These are phyloP conservation scores for Atopsyche davidsoni DNA, from an alignment of 1,140 invertebrate genomes.

Conservation along the genomic window DNA sequence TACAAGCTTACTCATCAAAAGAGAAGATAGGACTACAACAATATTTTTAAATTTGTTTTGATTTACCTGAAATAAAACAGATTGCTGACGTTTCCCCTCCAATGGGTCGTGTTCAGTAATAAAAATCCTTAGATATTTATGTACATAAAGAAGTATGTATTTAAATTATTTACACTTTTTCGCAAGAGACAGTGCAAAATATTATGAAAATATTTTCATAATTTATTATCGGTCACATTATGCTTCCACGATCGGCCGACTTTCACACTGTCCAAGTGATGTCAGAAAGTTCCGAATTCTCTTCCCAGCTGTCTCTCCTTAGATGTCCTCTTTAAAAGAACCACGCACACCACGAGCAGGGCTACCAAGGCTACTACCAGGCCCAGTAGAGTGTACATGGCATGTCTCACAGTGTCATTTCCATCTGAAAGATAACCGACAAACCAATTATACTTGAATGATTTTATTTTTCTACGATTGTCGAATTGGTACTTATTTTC, in stretches of 20 bases:
- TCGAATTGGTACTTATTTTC: not conserved
- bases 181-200: conserved; percentile 8
- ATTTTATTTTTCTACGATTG: not conserved
- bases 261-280: conserved; percentile 24
- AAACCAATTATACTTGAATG: not conserved
- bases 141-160: conserved; percentile 1
- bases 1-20: too few species aligned
- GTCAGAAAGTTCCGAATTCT: conserved; percentile 27
- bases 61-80: too few species aligned
- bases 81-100: too few species aligned
- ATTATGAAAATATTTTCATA: conserved; percentile 9
- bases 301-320: conserved; percentile 32
- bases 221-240: conserved; percentile 24
- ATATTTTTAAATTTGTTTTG: too few species aligned
- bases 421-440: conserved; percentile 33
- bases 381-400: conserved; percentile 44
- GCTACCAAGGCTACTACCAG: conserved; percentile 41
- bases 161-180: conserved; percentile 1
- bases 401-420: conserved; percentile 39
- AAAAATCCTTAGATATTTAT: conserved; percentile 1
- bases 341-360: conserved; percentile 41
- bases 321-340: conserved; percentile 40
- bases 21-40: too few species aligned
- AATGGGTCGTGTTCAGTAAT: too few species aligned
- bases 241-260: conserved; percentile 22